A percentile compares a stretch with the other conserved stretches of the same genome.
phyloP scores from a whole-genome alignment of 2,888 invertebrate genomes.

The Cephus spinipes region DNA sequence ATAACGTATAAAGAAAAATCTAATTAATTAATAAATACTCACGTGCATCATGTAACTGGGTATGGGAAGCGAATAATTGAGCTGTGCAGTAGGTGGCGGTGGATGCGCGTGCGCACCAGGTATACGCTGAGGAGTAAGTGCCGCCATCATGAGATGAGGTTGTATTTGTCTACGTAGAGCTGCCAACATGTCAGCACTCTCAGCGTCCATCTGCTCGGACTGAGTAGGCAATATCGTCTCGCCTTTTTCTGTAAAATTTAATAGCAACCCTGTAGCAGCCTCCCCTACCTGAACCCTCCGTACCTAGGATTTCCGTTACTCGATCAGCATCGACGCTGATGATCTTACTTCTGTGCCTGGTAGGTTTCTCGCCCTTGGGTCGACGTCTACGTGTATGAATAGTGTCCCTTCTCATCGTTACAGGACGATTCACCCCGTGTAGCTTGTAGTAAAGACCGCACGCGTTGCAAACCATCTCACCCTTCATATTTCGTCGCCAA shows the following conservation, averaged over 20 bases:
- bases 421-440: constrained; percentile 92
- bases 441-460: constrained; percentile 98
- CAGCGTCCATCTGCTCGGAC: constrained; percentile 63
- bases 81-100: constrained; percentile 49
- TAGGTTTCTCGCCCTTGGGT: constrained; percentile 76
- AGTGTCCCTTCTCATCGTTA: constrained; percentile 96
- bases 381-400: constrained; percentile 94
- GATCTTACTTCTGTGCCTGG: constrained; percentile 61
- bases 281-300: neutral
- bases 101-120: constrained; percentile 49
- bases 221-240: constrained; percentile 42
- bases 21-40: constrained; percentile 36
- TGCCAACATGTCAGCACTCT: constrained; percentile 77
- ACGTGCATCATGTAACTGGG: constrained; percentile 63
- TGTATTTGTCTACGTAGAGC: constrained; percentile 78
- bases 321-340: neutral
- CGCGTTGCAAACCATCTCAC: constrained; percentile 99
- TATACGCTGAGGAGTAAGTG: constrained; percentile 70
- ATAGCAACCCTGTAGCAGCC: constrained; percentile 3
- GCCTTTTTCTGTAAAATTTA: constrained; percentile 49
- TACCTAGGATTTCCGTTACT: neutral
- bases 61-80: constrained; percentile 59
- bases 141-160: constrained; percentile 77
- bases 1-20: neutral
- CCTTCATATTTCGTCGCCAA: constrained; percentile 95